phyloP scores from a whole-genome alignment of 2,888 invertebrate species.

The Hirudinaria manillensis region DNA sequence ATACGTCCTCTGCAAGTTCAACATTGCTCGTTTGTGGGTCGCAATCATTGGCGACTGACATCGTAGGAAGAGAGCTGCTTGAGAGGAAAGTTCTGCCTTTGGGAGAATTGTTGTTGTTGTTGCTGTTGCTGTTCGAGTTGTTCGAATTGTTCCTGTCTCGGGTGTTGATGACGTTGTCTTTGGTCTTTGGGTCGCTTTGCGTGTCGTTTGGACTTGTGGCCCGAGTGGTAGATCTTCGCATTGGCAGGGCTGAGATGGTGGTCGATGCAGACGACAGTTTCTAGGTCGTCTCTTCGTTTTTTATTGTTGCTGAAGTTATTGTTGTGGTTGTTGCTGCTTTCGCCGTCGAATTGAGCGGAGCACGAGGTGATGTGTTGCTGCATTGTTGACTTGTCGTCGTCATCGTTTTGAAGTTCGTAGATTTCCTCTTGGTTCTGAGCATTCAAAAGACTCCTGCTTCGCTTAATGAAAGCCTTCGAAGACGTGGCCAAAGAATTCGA shows the following conservation, averaged over 20 bases:
- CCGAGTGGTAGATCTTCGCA: not conserved
- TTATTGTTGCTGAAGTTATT: conserved; percentile 28
- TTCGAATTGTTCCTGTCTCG: not conserved
- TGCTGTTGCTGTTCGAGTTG: conserved; percentile 4
- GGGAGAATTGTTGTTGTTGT: conserved; percentile 19
- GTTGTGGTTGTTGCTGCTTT: conserved; percentile 17
- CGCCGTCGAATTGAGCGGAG: not conserved
- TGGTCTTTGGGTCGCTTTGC: conserved; percentile 11
- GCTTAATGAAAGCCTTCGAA: not conserved
- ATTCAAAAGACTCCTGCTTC: conserved; percentile 5
- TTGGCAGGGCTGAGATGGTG: conserved; percentile 5
- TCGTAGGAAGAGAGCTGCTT: not conserved
- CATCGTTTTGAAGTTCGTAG: not conserved
- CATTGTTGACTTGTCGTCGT: not conserved
- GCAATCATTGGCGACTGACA: conserved; percentile 12
- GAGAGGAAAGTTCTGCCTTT: not conserved
- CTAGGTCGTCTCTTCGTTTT: not conserved
- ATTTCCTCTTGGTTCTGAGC: too few relatives aligned
- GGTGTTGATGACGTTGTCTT: not conserved
- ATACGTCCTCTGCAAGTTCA: not conserved
- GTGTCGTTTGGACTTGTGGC: conserved; percentile 9
- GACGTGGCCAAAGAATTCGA: conserved; percentile 9
- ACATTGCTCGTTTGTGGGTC: too few relatives aligned
- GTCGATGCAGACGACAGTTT: not conserved
- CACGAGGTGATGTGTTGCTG: not conserved